Conservation (phyloP, 2,797 vertebrate genomes). For the Eleutherodactylus coqui region DNA sequence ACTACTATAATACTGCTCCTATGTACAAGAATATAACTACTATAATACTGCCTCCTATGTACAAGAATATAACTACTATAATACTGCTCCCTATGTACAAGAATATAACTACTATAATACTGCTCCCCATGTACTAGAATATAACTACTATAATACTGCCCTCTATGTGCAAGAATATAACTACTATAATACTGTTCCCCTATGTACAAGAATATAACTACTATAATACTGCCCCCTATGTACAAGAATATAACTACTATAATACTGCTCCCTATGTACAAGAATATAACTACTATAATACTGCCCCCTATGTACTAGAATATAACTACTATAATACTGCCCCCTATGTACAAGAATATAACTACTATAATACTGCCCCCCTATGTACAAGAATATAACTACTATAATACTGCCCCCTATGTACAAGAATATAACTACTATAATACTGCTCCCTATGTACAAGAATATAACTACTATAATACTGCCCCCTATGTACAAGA, state of each 20-base stretch:
- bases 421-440: too few species aligned
- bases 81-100: background rate
- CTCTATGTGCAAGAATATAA: background rate
- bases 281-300: too few species aligned
- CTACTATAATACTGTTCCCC: conserved; percentile 1
- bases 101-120: conserved; percentile 2
- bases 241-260: conserved; percentile 12
- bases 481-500: too few species aligned
- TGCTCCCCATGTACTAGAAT: background rate
- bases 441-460: too few species aligned
- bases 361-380: too few species aligned
- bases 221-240: background rate
- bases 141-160: background rate
- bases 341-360: too few species aligned
- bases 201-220: background rate
- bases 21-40: background rate
- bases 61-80: conserved; percentile 12
- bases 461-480: too few species aligned
- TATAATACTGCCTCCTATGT: background rate
- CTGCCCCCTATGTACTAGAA: too few species aligned
- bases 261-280: too few species aligned
- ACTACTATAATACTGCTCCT: background rate
- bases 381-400: too few species aligned
- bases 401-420: too few species aligned
- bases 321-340: too few species aligned